phyloP scores from a whole-genome alignment of 2,113 vertebrate species.

The Gymnarchus niloticus region DNA sequence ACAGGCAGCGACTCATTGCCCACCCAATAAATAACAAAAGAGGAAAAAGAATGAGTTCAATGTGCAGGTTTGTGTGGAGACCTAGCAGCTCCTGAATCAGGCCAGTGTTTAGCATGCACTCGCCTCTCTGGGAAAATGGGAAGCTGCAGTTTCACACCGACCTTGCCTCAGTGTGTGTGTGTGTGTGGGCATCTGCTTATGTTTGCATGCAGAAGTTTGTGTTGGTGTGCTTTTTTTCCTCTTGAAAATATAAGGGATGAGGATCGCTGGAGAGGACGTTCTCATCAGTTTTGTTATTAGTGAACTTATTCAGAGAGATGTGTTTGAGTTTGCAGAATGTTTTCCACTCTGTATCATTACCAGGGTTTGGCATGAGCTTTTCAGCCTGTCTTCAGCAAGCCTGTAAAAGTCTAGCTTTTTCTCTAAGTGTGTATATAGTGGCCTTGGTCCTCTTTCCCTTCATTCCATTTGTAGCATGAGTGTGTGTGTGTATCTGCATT shows the following conservation, averaged over 20 bases:
- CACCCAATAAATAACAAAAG: slow-evolving; percentile 65
- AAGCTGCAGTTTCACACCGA: slow-evolving; percentile 5
- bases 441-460: not conserved
- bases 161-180: not conserved
- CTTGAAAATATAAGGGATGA: not conserved
- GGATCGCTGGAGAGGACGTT: too few relatives aligned
- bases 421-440: not conserved
- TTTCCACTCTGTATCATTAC: not conserved
- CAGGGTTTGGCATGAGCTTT: not conserved
- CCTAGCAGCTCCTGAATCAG: slow-evolving; percentile 40
- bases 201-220: not conserved
- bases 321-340: not conserved
- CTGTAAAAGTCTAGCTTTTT: not conserved
- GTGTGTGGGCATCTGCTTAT: not conserved
- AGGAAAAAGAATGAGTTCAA: slow-evolving; percentile 42
- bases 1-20: slow-evolving; percentile 58
- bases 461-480: not conserved
- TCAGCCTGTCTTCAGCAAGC: not conserved
- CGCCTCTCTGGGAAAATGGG: slow-evolving; percentile 24
- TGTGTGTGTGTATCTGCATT: not conserved
- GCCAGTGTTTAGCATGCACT: slow-evolving; percentile 22
- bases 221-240: not conserved
- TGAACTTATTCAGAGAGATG: not conserved
- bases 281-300: not conserved
- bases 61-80: slow-evolving; percentile 44